phyloP scores from a whole-genome alignment of 2,113 vertebrate genomes.

The Dipodomys stephensi region DNA sequence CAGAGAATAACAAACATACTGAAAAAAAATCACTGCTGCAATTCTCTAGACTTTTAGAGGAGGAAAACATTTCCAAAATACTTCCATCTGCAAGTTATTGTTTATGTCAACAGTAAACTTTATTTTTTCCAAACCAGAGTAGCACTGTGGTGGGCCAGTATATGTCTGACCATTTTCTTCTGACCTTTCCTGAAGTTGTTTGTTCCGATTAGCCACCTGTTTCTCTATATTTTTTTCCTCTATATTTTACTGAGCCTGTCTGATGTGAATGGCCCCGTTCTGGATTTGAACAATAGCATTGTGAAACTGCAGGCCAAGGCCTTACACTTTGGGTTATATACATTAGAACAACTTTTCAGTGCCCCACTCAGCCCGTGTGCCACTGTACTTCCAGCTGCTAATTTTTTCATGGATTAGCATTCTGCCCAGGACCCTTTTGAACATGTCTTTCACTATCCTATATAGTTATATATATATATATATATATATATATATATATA shows the following conservation, averaged over 20 bases:
- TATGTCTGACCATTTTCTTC: background rate
- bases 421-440: background rate
- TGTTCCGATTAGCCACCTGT: background rate
- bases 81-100: background rate
- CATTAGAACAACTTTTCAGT: accelerated
- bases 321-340: background rate
- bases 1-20: background rate
- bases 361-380: accelerated
- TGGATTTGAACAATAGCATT: background rate
- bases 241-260: background rate
- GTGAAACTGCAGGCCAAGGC: background rate
- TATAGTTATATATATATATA: too few relatives aligned
- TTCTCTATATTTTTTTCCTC: background rate
- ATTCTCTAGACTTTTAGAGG: background rate
- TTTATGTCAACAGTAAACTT: background rate
- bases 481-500: too few relatives aligned
- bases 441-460: background rate
- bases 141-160: background rate
- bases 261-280: background rate
- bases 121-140: background rate
- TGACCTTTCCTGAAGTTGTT: background rate
- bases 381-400: background rate
- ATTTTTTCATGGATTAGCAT: background rate
- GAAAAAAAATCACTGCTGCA: background rate
- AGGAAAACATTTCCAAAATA: background rate